phyloP scores from a whole-genome alignment of 1,140 invertebrate genomes.

The Metopolophium dirhodum region DNA sequence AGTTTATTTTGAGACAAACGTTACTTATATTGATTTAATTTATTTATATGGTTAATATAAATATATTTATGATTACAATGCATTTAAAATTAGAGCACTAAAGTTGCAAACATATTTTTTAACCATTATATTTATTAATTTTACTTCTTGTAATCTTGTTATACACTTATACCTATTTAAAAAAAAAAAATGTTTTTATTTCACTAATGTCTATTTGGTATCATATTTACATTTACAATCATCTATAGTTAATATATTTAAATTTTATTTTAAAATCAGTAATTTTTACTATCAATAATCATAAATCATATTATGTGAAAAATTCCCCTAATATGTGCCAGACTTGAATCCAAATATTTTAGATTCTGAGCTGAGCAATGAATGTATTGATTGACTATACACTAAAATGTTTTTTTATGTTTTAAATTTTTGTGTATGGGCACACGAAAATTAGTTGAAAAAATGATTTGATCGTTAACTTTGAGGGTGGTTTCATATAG shows the following conservation, averaged over 20 bases:
- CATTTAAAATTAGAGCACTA: neutral
- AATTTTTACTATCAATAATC: neutral
- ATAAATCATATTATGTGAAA: too few relatives aligned
- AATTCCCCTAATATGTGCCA: too few relatives aligned
- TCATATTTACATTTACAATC: neutral
- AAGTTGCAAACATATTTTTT: neutral
- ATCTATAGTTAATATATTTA: neutral
- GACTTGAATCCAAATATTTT: too few relatives aligned
- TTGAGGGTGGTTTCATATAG: too few relatives aligned
- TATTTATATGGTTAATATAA: neutral
- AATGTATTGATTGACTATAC: too few relatives aligned
- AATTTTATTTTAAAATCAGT: neutral
- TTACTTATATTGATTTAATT: neutral
- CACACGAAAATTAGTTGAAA: too few relatives aligned
- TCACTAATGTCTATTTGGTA: neutral
- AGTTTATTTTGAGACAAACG: neutral
- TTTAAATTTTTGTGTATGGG: too few relatives aligned
- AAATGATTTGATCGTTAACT: too few relatives aligned
- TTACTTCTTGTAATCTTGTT: too few relatives aligned
- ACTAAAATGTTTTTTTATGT: too few relatives aligned
- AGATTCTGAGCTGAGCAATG: too few relatives aligned
- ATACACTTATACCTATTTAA: too few relatives aligned
- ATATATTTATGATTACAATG: neutral
- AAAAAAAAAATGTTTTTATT: neutral
- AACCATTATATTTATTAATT: neutral